phyloP scores from a whole-genome alignment of 1,140 invertebrate genomes.

The Magallana ariakensis region DNA sequence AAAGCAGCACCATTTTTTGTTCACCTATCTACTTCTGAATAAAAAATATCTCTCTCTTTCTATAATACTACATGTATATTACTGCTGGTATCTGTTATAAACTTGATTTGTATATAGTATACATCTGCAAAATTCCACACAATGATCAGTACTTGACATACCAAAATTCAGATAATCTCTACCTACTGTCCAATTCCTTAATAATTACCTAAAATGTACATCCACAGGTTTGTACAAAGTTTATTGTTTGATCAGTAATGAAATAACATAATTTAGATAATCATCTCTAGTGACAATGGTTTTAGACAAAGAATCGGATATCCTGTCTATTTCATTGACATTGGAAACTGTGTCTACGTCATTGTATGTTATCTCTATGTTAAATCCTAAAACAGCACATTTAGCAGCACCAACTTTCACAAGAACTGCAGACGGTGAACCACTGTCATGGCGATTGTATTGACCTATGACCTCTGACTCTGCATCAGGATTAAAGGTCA shows the following conservation, averaged over 20 bases:
- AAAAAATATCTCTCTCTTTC: too few relatives aligned
- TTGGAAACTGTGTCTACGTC: neutral
- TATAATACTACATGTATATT: too few relatives aligned
- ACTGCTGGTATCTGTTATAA: too few relatives aligned
- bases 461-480: conserved; percentile 1
- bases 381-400: neutral
- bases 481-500: neutral
- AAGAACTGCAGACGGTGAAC: neutral
- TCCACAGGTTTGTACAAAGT: too few relatives aligned
- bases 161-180: too few relatives aligned
- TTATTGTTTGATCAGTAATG: neutral
- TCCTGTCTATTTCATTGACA: neutral
- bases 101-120: too few relatives aligned
- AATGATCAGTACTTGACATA: too few relatives aligned
- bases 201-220: too few relatives aligned
- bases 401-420: neutral
- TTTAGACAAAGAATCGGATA: neutral
- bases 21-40: too few relatives aligned
- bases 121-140: too few relatives aligned
- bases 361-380: conserved; percentile 18
- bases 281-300: conserved; percentile 13
- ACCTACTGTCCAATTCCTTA: too few relatives aligned
- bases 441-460: neutral
- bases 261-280: conserved; percentile 2
- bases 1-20: too few relatives aligned